phyloP scores from a whole-genome alignment of 2,113 vertebrate species.

The Dolichallabes microphthalmus region DNA sequence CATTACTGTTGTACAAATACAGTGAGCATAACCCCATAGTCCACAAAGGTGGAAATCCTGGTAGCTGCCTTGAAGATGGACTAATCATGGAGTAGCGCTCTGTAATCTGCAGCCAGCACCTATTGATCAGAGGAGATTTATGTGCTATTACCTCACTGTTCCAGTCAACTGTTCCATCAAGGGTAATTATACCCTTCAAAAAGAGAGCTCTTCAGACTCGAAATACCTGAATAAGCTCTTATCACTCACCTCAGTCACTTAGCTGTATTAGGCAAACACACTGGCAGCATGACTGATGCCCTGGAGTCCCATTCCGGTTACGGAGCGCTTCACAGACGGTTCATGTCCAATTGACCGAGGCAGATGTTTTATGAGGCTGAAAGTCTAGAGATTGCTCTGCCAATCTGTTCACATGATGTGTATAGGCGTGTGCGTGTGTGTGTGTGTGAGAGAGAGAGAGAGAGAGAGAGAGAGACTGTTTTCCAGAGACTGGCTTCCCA shows the following conservation, averaged over 20 bases:
- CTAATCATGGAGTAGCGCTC: conserved; percentile 67
- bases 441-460: neutral
- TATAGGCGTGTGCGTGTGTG: neutral
- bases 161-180: conserved; percentile 65
- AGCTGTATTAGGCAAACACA: conserved; percentile 55
- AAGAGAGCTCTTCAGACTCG: conserved; percentile 31
- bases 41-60: conserved; percentile 57
- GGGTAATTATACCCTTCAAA: conserved; percentile 65
- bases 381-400: neutral
- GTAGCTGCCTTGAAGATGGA: conserved; percentile 37
- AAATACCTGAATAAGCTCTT: conserved; percentile 72
- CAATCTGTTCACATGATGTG: neutral
- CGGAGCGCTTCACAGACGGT: neutral
- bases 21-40: neutral
- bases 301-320: conserved; percentile 18
- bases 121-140: conserved; percentile 75
- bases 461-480: neutral
- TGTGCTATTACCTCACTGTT: conserved; percentile 77
- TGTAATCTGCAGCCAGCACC: conserved; percentile 71
- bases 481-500: conserved; percentile 17
- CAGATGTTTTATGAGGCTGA: conserved; percentile 23
- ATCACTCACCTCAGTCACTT: conserved; percentile 61
- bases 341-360: conserved; percentile 14
- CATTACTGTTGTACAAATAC: neutral
- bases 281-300: conserved; percentile 48